Evolutionary conservation across 2,113 vertebrate species (phyloP).

Genomic region (Globicephala melas): DNA sequence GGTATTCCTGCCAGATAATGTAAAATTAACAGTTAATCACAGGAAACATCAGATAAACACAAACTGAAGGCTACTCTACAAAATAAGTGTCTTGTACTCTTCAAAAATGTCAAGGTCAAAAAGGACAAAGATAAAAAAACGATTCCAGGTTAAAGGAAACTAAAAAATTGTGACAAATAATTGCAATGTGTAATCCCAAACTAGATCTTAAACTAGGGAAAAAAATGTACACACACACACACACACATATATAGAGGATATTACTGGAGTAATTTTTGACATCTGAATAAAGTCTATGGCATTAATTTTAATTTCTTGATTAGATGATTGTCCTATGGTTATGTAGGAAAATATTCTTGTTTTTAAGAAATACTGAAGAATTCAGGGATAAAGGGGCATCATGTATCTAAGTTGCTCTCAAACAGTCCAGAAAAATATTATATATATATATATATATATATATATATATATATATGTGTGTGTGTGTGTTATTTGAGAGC

Average conservation of each 20-base stretch:
- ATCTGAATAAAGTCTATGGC: neutral
- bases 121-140: neutral
- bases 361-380: neutral
- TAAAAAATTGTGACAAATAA: neutral
- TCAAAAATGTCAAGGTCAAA: neutral
- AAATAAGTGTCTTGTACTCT: neutral
- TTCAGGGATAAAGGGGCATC: neutral
- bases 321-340: neutral
- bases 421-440: neutral
- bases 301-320: neutral
- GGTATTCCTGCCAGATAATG: neutral
- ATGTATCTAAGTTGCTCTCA: neutral
- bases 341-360: neutral
- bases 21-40: neutral
- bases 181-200: neutral
- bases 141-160: neutral
- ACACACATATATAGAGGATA: neutral
- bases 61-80: neutral
- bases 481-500: neutral
- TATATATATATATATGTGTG: no score
- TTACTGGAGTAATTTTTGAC: neutral
- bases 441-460: accelerated
- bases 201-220: neutral
- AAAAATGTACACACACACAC: neutral
- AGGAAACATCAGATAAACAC: neutral